Percentiles rank a stretch among this genome's conserved stretches.
Conservation (phyloP, 2,797 vertebrate genomes). For the Microctenopoma lineatum region DNA sequence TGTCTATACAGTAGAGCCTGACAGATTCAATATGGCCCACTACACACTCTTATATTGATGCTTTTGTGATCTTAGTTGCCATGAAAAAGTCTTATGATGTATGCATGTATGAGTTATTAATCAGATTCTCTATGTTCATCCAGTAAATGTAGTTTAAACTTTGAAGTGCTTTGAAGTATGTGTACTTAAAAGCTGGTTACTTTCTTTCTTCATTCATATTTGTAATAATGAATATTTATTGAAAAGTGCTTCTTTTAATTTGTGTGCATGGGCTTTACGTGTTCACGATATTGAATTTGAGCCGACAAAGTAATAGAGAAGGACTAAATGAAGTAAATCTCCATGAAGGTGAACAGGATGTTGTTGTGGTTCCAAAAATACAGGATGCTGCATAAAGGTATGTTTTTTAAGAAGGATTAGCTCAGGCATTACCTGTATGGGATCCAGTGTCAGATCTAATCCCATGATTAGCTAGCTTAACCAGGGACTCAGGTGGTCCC, state of each 20-base stretch:
- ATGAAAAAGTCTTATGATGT: too few species aligned
- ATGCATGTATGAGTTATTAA: too few species aligned
- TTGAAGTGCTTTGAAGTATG: too few species aligned
- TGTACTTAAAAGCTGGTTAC: background rate
- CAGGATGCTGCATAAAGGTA: background rate
- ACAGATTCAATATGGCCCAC: too few species aligned
- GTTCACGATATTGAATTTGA: background rate
- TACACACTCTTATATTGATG: too few species aligned
- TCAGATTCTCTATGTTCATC: too few species aligned
- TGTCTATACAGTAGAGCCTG: too few species aligned
- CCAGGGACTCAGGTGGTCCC: constrained; percentile 19
- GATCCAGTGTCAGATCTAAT: constrained; percentile 53
- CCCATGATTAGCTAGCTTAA: constrained; percentile 48
- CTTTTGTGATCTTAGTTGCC: too few species aligned
- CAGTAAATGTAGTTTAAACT: too few species aligned
- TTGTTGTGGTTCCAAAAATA: constrained; percentile 1
- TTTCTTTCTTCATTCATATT: background rate
- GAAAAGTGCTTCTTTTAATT: constrained; percentile 1
- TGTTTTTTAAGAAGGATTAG: constrained; percentile 51
- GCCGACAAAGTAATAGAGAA: background rate
- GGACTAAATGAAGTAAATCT: background rate
- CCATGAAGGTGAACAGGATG: constrained; percentile 12
- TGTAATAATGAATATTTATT: background rate
- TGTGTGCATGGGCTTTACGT: background rate
- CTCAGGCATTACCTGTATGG: constrained; percentile 35